A percentile compares a stretch with the other conserved stretches of the same genome.
These are phyloP conservation scores for Eulithis testata DNA, from an alignment of 2,888 invertebrate species.

Conservation along the genomic window DNA sequence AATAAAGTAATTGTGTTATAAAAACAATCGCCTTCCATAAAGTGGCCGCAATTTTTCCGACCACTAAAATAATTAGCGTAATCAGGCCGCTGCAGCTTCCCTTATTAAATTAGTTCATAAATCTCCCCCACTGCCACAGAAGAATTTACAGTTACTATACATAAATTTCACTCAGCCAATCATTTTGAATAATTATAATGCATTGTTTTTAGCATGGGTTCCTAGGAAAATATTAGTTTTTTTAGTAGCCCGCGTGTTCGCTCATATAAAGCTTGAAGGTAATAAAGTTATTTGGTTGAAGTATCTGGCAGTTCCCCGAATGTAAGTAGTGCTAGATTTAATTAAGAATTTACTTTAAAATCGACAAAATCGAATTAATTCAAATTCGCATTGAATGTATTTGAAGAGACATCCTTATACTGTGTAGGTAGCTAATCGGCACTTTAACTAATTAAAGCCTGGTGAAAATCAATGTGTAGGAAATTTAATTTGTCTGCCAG, in stretches of 20 bases:
- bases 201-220: too few relatives aligned
- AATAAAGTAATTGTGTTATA: slow-evolving; percentile 4
- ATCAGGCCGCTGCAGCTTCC: slow-evolving; percentile 36
- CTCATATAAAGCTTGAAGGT: too few relatives aligned
- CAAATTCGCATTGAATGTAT: too few relatives aligned
- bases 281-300: too few relatives aligned
- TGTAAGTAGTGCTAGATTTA: too few relatives aligned
- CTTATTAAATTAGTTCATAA: slow-evolving; percentile 64
- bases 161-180: slow-evolving; percentile 21
- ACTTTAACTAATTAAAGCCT: slow-evolving; percentile 75
- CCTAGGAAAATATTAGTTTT: too few relatives aligned
- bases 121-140: slow-evolving; percentile 56
- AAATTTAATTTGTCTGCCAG: slow-evolving; percentile 73
- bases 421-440: slow-evolving; percentile 49
- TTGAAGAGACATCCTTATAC: not conserved
- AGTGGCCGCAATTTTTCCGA: slow-evolving; percentile 30
- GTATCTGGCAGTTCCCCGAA: too few relatives aligned
- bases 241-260: too few relatives aligned
- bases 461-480: slow-evolving; percentile 75
- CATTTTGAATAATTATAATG: not conserved
- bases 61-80: slow-evolving; percentile 33
- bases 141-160: not conserved
- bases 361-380: too few relatives aligned
- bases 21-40: slow-evolving; percentile 13
- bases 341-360: not conserved